A percentile compares a stretch with the other conserved stretches of the same genome.
phyloP scores from a whole-genome alignment of 1,140 invertebrate genomes.

The Physella acuta region DNA sequence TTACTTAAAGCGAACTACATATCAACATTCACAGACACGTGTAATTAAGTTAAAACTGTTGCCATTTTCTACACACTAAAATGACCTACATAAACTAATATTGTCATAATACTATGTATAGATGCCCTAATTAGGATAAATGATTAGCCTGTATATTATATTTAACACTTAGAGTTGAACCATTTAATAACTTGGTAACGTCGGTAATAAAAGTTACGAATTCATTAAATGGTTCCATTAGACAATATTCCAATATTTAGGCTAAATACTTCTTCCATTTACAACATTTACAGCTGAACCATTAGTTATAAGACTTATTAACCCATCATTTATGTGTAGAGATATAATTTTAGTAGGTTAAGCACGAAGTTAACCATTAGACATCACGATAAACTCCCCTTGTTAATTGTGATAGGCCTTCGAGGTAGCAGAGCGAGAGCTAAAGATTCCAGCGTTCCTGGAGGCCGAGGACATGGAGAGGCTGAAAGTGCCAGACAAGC shows the following conservation, averaged over 20 bases:
- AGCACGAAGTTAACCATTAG: not conserved
- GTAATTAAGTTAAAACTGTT: not conserved
- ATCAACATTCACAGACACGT: not conserved
- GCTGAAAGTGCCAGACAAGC: slow-evolving; percentile 56
- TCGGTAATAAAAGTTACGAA: too few species aligned
- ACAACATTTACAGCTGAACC: not conserved
- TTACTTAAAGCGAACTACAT: not conserved
- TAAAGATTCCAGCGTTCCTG: slow-evolving; percentile 89
- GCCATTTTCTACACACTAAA: not conserved
- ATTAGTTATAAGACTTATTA: not conserved
- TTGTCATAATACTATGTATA: not conserved
- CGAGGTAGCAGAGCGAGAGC: slow-evolving; percentile 81
- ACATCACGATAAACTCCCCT: too few species aligned
- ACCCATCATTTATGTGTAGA: not conserved
- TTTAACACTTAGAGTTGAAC: too few species aligned
- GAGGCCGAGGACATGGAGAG: slow-evolving; percentile 89
- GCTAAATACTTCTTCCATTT: not conserved
- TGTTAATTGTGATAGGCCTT: slow-evolving; percentile 72
- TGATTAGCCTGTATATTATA: too few species aligned
- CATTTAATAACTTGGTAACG: too few species aligned
- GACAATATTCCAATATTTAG: not conserved
- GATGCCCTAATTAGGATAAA: not conserved
- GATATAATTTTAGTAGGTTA: not conserved
- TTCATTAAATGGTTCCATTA: not conserved
- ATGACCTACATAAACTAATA: not conserved